phyloP scores from a whole-genome alignment of 2,888 invertebrate species.

The Euplagia quadripunctaria region DNA sequence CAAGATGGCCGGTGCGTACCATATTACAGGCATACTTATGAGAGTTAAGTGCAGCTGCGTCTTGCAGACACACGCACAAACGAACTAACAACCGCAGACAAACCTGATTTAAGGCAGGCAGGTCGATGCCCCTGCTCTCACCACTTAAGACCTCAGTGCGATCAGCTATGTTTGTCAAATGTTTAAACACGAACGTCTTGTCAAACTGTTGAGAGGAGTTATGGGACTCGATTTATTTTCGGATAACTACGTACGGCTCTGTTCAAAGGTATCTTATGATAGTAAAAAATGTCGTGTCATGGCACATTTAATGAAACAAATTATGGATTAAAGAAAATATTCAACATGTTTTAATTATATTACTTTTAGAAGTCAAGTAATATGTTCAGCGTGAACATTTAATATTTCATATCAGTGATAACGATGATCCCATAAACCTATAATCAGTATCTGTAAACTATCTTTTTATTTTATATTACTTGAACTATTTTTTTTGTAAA shows the following conservation, averaged over 20 bases:
- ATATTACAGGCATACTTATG: conserved; percentile 34
- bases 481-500: neutral
- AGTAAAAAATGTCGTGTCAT: conserved; percentile 4
- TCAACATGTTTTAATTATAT: neutral
- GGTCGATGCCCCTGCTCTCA: conserved; percentile 67
- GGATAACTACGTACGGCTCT: conserved; percentile 9
- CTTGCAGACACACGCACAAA: conserved; percentile 63
- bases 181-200: conserved; percentile 33
- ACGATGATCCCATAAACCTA: neutral
- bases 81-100: conserved; percentile 73
- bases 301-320: neutral
- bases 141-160: conserved; percentile 48
- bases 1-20: conserved; percentile 32
- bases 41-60: conserved; percentile 56
- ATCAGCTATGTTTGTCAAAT: conserved; percentile 49
- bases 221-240: conserved; percentile 11
- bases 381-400: neutral
- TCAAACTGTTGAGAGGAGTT: conserved; percentile 14
- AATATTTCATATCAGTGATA: neutral
- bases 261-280: conserved; percentile 7
- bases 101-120: conserved; percentile 76
- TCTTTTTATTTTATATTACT: too few relatives aligned
- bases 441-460: neutral
- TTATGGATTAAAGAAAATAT: neutral
- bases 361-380: neutral